Base-by-base conservation (phyloP, 2,113 vertebrate genomes). In the Diglossa brunneiventris region DNA sequence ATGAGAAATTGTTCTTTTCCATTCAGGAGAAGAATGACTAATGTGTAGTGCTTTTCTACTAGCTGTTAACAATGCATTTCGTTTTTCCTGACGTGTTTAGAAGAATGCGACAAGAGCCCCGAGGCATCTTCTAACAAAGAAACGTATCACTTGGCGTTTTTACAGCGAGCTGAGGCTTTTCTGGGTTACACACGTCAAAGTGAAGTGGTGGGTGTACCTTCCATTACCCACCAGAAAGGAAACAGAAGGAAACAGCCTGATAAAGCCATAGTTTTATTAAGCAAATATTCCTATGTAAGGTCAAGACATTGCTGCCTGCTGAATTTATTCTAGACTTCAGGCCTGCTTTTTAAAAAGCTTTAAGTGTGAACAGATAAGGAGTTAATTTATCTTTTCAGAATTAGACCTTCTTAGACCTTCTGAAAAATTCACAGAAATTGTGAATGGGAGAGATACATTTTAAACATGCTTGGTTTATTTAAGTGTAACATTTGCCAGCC, bases 141-240 rank as follows among this genome's bases (percentile, higher is more conserved):
- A 92, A 75, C 4, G 0, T 92, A 91, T 95, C 87, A 46, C 94
- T 95, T 89, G 89, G 91, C 4, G 0, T 82, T 95, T 81, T 68
- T 61, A 85, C 81, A 66, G 66, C 0, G 3, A 72, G 14, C 69
- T 24, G 49, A 76, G 53, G 78, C 84, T 96, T 91, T 95, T 97
- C 93, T 95, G 87, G 93, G 93, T 95, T 96, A 95, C 58, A 22
- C 87, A 58, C 84, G 91, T 89, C 91, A 92, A 73, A 92, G 58
- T 58, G 41, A 87, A 94, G 75, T 26, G 56, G 62, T 82, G 91
- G 78, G 93, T 92, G 91, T 94, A 80, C 77, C 87, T 87, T 61
- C 84, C 89, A 95, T 94, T 94, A 83, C 84, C 87, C 68, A 76
- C 46, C 46, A 91, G 90, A 94, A 58, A 86, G 89, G 94, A 96